Percentiles rank a stretch among this genome's conserved stretches.
Evolutionary conservation across 1,140 invertebrate species (phyloP).

Genomic region (Drosophila prosaltans): DNA sequence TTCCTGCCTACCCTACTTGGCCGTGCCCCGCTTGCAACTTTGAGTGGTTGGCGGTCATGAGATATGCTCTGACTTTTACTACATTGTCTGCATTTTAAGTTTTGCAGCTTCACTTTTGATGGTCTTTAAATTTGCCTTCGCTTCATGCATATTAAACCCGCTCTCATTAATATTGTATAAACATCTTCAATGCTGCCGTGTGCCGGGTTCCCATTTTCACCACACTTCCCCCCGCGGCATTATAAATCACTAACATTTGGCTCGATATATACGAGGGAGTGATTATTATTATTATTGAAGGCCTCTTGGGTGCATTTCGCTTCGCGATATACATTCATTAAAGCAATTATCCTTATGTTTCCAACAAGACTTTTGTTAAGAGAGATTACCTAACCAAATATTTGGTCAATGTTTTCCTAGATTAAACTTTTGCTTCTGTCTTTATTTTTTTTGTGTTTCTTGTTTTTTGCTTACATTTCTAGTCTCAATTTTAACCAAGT

Average conservation of each 20-base stretch:
- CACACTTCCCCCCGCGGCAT: constrained; percentile 25
- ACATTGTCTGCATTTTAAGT: constrained; percentile 54
- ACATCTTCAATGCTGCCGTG: constrained; percentile 9
- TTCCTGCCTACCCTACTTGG: constrained; percentile 13
- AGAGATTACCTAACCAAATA: background rate
- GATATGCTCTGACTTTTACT: constrained; percentile 49
- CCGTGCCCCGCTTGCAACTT: constrained; percentile 39
- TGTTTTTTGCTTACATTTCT: constrained; percentile 16
- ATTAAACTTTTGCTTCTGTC: constrained; percentile 1
- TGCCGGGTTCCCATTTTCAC: background rate
- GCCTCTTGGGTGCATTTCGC: constrained; percentile 8
- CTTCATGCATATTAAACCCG: constrained; percentile 55
- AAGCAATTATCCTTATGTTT: constrained; percentile 1
- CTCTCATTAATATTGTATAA: constrained; percentile 30
- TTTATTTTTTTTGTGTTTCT: background rate
- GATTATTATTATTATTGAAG: constrained; percentile 8
- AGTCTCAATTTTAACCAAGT: constrained; percentile 32
- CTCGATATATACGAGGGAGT: background rate
- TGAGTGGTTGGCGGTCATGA: constrained; percentile 53
- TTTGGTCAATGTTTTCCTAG: background rate
- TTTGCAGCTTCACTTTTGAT: constrained; percentile 47
- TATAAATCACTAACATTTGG: constrained; percentile 19
- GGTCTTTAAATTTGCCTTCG: constrained; percentile 52
- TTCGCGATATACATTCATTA: background rate
- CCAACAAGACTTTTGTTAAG: background rate